Evolutionary conservation across 1,140 invertebrate species (phyloP).

Genomic region (Coptotermes formosanus): DNA sequence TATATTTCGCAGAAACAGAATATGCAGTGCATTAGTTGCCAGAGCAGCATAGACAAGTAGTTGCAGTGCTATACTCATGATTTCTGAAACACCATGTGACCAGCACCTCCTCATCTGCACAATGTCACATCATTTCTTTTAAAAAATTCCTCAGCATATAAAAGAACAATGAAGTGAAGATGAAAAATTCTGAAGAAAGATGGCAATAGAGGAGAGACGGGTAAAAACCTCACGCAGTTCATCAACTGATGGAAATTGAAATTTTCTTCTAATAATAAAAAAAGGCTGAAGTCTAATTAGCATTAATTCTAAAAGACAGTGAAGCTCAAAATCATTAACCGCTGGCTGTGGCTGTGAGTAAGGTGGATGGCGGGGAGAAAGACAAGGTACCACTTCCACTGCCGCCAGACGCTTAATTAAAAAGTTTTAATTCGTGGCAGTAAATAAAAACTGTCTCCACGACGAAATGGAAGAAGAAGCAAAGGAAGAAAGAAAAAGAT

Average conservation of each 20-base stretch:
- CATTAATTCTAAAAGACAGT: slow-evolving; percentile 24
- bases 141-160: not conserved
- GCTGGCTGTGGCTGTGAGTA: not conserved
- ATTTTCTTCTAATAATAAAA: slow-evolving; percentile 7
- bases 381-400: not conserved
- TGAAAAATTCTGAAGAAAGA: not conserved
- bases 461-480: not conserved
- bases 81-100: not conserved
- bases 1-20: too few relatives aligned
- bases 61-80: not conserved
- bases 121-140: not conserved
- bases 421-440: slow-evolving; percentile 28
- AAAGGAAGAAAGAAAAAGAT: not conserved
- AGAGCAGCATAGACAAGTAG: too few relatives aligned
- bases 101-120: not conserved
- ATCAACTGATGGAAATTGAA: slow-evolving; percentile 19
- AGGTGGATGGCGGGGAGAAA: not conserved
- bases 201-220: not conserved
- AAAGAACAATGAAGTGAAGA: not conserved
- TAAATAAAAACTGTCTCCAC: slow-evolving; percentile 25
- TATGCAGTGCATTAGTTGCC: too few relatives aligned
- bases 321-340: slow-evolving; percentile 22
- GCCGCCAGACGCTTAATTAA: slow-evolving; percentile 22
- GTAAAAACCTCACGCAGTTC: not conserved
- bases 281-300: slow-evolving; percentile 21